Conservation (phyloP, 1,140 invertebrate species). For the Trachelipus rathkii region DNA sequence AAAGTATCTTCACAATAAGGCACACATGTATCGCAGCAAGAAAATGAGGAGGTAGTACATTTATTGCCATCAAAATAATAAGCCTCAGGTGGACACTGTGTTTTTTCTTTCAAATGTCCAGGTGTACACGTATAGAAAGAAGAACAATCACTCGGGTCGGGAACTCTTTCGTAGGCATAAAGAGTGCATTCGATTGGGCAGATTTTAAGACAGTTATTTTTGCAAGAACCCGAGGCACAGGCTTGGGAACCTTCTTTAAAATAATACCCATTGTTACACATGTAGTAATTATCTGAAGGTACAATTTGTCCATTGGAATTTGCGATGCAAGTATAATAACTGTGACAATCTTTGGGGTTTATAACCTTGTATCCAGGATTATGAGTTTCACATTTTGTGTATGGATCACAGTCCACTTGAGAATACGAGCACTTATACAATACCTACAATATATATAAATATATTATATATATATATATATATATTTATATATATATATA, state of each 20-base stretch:
- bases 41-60: neutral
- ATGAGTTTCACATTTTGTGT: neutral
- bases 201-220: neutral
- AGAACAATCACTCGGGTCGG: neutral
- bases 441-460: too few species aligned
- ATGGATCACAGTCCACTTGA: neutral
- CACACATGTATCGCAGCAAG: neutral
- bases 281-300: neutral
- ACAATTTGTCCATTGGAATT: neutral
- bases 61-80: neutral
- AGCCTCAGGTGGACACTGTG: neutral
- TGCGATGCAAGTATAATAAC: neutral
- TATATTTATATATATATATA: too few species aligned
- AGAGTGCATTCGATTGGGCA: neutral
- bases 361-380: neutral
- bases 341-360: neutral
- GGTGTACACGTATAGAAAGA: neutral
- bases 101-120: neutral
- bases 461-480: too few species aligned
- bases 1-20: conserved; percentile 1
- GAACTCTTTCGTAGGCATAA: neutral
- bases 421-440: too few species aligned
- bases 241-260: neutral
- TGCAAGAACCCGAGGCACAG: neutral
- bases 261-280: neutral